phyloP scores from a whole-genome alignment of 1,140 invertebrate species.

The Drosophila subpulchrella region DNA sequence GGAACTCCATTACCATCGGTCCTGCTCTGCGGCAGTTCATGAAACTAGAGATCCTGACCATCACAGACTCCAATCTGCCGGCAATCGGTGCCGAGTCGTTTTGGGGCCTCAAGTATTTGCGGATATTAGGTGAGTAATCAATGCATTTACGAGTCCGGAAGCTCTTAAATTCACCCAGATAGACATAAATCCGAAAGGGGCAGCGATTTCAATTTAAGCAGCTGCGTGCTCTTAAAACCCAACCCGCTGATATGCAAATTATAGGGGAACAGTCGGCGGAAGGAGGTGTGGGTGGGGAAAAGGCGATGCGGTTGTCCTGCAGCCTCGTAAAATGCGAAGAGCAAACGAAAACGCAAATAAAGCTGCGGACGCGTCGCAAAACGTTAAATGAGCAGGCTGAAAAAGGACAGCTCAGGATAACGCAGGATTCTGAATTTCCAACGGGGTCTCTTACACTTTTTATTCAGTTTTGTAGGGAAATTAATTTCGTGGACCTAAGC shows the following conservation, averaged over 20 bases:
- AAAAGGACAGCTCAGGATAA: constrained; percentile 37
- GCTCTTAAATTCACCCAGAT: constrained; percentile 39
- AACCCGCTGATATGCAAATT: constrained; percentile 70
- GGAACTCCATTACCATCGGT: constrained; percentile 90
- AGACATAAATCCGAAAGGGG: constrained; percentile 33
- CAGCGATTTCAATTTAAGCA: constrained; percentile 66
- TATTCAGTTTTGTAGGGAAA: constrained; percentile 1
- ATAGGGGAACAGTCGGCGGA: constrained; percentile 46
- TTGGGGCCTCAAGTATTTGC: constrained; percentile 89
- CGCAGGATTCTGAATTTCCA: not conserved
- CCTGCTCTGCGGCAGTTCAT: constrained; percentile 88
- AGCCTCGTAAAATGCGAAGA: constrained; percentile 54
- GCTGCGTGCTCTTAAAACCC: constrained; percentile 55
- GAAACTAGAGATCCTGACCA: constrained; percentile 90
- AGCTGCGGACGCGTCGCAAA: constrained; percentile 60
- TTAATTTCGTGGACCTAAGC: no score
- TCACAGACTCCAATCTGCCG: constrained; percentile 90
- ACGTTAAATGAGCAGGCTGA: constrained; percentile 66
- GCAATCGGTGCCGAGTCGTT: constrained; percentile 92
- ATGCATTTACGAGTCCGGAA: constrained; percentile 47
- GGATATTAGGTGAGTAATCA: constrained; percentile 86
- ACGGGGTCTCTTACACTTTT: not conserved
- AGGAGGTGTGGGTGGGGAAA: constrained; percentile 7
- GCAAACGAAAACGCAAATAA: constrained; percentile 64
- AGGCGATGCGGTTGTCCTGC: constrained; percentile 57